phyloP scores from a whole-genome alignment of 2,888 invertebrate species.

The Acanthosoma haemorrhoidale region DNA sequence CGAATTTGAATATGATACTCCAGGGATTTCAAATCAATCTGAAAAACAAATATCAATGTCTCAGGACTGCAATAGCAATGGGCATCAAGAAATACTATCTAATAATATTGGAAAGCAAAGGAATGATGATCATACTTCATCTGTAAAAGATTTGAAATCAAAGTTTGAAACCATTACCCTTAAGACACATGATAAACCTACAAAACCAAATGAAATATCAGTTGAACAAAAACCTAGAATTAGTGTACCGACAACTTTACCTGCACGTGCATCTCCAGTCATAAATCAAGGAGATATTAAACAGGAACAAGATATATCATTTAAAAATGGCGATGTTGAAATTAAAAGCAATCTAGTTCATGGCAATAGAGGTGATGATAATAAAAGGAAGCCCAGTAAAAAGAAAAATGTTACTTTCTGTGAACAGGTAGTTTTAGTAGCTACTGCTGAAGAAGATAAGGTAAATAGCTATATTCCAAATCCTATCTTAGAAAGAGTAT shows the following conservation, averaged over 20 bases:
- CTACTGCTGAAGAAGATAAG: slow-evolving; percentile 87
- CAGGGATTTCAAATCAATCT: background rate
- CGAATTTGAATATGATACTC: slow-evolving; percentile 7
- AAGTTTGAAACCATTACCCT: slow-evolving; percentile 62
- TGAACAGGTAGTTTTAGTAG: slow-evolving; percentile 87
- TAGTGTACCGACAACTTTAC: slow-evolving; percentile 21
- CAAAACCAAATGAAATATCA: background rate
- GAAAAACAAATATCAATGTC: background rate
- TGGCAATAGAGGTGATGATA: slow-evolving; percentile 35
- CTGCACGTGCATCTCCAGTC: background rate
- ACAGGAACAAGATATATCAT: background rate
- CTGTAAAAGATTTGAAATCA: slow-evolving; percentile 74
- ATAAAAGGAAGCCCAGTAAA: slow-evolving; percentile 57
- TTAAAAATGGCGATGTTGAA: slow-evolving; percentile 20
- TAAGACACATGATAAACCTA: slow-evolving; percentile 18
- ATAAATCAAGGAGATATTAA: slow-evolving; percentile 27
- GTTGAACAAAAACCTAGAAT: slow-evolving; percentile 21
- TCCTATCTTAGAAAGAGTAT: slow-evolving; percentile 79
- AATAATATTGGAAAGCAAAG: slow-evolving; percentile 1
- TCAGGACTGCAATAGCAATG: background rate
- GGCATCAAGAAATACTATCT: background rate
- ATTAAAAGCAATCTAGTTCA: slow-evolving; percentile 34
- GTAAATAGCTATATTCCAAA: slow-evolving; percentile 86
- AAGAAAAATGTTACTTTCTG: slow-evolving; percentile 94
- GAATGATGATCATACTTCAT: slow-evolving; percentile 48